A percentile compares a stretch with the other conserved stretches of the same genome.
phyloP scores from a whole-genome alignment of 2,113 vertebrate genomes.

The Charina bottae region DNA sequence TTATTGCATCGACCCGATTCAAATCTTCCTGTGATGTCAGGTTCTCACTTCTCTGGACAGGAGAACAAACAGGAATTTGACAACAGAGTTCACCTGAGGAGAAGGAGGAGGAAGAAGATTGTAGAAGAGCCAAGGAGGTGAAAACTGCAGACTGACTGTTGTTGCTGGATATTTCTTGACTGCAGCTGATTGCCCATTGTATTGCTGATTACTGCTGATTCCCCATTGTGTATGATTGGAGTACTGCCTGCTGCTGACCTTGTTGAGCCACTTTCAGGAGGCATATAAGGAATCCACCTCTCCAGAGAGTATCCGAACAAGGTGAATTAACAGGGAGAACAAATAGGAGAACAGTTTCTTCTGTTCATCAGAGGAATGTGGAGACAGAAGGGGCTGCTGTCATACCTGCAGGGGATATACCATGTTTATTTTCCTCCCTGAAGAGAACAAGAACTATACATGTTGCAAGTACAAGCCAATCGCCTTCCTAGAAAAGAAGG shows the following conservation, averaged over 20 bases:
- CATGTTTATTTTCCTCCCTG: background rate
- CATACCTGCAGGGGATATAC: background rate
- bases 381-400: background rate
- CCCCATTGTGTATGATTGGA: background rate
- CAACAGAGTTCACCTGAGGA: background rate
- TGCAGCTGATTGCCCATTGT: background rate
- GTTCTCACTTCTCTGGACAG: background rate
- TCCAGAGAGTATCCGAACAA: background rate
- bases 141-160: background rate
- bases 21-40: background rate
- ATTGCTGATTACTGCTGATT: background rate
- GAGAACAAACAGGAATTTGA: background rate
- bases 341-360: background rate
- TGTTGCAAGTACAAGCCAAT: background rate
- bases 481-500: background rate
- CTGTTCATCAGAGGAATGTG: background rate
- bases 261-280: background rate
- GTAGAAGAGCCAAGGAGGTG: background rate
- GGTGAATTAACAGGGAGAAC: background rate
- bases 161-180: background rate
- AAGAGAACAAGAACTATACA: background rate
- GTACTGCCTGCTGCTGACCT: background rate
- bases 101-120: background rate
- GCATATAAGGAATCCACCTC: background rate
- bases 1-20: background rate